Evolutionary conservation across 2,797 vertebrate species (phyloP).

Genomic region (Coilia nasus): DNA sequence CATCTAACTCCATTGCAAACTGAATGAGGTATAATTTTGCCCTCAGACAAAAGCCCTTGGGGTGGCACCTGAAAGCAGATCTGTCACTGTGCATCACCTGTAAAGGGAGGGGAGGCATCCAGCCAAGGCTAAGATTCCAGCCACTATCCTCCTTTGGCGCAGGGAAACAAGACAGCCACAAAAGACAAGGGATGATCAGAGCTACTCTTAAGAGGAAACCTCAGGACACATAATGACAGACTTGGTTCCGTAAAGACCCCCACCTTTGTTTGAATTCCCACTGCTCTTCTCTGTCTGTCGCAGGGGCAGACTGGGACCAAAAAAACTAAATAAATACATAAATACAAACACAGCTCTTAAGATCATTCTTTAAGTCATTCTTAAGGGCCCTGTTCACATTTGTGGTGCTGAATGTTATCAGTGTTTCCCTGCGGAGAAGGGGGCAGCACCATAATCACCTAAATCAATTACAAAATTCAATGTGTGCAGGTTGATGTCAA

Average conservation of each 20-base stretch:
- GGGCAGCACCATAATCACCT: too few relatives aligned
- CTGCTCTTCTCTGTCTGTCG: background rate
- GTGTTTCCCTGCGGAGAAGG: too few relatives aligned
- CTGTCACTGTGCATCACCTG: conserved; percentile 19
- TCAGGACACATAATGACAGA: conserved; percentile 30
- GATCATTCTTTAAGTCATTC: too few relatives aligned
- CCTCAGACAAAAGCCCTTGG: conserved; percentile 35
- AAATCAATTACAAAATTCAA: too few relatives aligned
- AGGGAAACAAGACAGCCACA: background rate
- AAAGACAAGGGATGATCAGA: conserved; percentile 7
- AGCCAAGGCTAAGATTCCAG: background rate
- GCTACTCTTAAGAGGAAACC: conserved; percentile 32
- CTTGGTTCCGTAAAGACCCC: background rate
- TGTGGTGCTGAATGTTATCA: too few relatives aligned
- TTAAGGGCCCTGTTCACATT: too few relatives aligned
- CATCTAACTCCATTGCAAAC: conserved; percentile 18
- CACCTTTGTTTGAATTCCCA: background rate
- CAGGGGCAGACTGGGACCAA: too few relatives aligned
- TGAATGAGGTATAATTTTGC: conserved; percentile 28
- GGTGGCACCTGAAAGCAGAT: conserved; percentile 20
- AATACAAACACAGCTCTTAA: too few relatives aligned
- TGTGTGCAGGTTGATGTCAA: too few relatives aligned
- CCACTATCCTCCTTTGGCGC: background rate
- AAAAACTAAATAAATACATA: too few relatives aligned
- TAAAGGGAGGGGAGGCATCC: background rate